phyloP scores from a whole-genome alignment of 92 coral and sea anemone genomes.

The Epizoanthus rinbou region DNA sequence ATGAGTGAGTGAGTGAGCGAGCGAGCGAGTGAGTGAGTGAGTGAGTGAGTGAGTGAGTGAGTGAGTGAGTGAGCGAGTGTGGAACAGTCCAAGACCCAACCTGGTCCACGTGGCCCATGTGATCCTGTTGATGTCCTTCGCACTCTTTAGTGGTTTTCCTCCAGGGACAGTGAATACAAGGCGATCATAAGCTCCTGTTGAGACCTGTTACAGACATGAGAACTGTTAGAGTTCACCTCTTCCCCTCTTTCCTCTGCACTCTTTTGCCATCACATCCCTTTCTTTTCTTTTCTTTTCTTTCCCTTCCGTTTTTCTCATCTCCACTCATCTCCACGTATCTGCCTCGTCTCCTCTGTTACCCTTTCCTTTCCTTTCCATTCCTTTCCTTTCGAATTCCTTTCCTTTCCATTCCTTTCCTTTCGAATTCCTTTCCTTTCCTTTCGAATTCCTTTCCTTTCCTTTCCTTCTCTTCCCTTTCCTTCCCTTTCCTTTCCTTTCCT shows the following conservation, averaged over 20 bases:
- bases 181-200: constrained; percentile 93
- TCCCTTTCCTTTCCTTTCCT: no score
- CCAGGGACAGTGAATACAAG: constrained; percentile 92
- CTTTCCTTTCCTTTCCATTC: no score
- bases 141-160: constrained; percentile 82
- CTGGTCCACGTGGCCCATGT: constrained; percentile 99
- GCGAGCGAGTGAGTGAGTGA: no score
- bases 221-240: neutral
- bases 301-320: neutral
- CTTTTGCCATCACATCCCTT: neutral
- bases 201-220: constrained; percentile 60
- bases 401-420: no score
- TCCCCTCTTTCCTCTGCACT: no score
- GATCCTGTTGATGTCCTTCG: constrained; percentile 79
- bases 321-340: no score
- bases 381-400: no score
- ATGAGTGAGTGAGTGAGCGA: no score
- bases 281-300: neutral
- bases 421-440: no score
- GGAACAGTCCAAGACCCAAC: constrained; percentile 43
- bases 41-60: neutral
- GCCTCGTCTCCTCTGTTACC: no score
- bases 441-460: no score
- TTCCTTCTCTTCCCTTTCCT: no score
- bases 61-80: neutral